Evolutionary conservation across 2,888 invertebrate species (phyloP), one percentile per base, ranked within the genome.

Genomic region (Phaedon cochleariae): DNA sequence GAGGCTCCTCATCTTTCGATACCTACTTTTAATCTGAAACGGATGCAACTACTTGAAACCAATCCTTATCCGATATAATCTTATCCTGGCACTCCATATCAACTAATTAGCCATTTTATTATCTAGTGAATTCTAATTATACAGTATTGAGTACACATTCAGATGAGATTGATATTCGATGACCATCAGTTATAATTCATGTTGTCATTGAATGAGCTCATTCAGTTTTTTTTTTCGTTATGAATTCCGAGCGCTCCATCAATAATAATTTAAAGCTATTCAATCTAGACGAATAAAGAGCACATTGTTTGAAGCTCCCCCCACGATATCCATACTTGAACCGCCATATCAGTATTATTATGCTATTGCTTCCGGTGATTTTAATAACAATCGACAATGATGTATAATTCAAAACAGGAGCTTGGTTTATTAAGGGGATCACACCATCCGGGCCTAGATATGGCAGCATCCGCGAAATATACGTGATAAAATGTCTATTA

Each of bases 311-410:
- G 41, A 26, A 10, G 21, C 45, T 57, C 31, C 57, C 41, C 21
- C 17, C 20, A 17, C 21, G 55, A 10, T 41, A 21, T 15, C 45
- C 57, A 57, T 57, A 57, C 45, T 57, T 29, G 45, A 45, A 45
- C 57, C 12, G 46, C 26, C 45, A 57, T 57, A 57, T 57, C 57
- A 57, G 57, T 57, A 49, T 65, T 62, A 65, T 59, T 62, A 59
- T 59, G 62, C 45, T 29, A 54, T 58, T 65, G 48, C 59, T 65
- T 65, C 65, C 65, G 62, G 65, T 59, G 46, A 37, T 65, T 62
- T 57, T 59, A 62, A 65, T 49, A 65, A 65, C 65, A 62, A 64
- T 62, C 61, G 59, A 62, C 62, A 52, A 52, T 65, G 61, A 65
- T 65, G 58, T 54, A 59, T 65, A 62, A 65, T 65, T 60, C 57